A percentile compares a stretch with the other conserved stretches of the same genome.
Evolutionary conservation across 2,888 invertebrate genomes (phyloP).

Genomic region (Argyresthia goedartella): DNA sequence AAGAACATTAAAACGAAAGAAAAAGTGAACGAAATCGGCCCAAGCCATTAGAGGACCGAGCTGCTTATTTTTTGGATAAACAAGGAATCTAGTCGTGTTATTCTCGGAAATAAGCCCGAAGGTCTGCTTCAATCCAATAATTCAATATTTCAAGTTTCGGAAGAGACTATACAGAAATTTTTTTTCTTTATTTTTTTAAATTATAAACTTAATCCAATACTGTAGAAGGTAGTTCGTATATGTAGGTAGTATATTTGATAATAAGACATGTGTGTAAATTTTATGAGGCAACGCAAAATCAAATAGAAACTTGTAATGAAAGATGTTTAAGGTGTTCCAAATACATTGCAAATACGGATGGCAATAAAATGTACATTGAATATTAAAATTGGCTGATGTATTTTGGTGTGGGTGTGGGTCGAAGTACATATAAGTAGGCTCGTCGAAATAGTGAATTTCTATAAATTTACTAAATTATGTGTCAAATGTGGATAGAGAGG

Average conservation of each 20-base stretch:
- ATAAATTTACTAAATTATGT: no score
- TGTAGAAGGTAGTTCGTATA: no score
- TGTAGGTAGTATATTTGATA: no score
- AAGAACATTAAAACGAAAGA: constrained; percentile 23
- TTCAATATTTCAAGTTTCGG: no score
- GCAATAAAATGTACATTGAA: constrained; percentile 64
- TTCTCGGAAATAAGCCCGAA: constrained; percentile 51
- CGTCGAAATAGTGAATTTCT: no score
- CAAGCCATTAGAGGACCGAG: constrained; percentile 39
- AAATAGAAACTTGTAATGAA: constrained; percentile 70
- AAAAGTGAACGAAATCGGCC: constrained; percentile 50
- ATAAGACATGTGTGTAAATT: no score
- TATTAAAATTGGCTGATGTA: constrained; percentile 44
- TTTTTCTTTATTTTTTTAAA: no score
- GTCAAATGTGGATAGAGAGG: no score
- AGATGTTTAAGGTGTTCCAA: constrained; percentile 58
- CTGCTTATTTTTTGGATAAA: constrained; percentile 51
- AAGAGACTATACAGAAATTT: no score
- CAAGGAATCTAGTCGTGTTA: constrained; percentile 35
- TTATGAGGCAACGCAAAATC: constrained; percentile 49
- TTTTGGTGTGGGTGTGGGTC: constrained; percentile 22
- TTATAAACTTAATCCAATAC: no score
- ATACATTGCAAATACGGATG: constrained; percentile 50
- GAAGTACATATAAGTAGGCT: no score
- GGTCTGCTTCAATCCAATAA: constrained; percentile 1